A percentile compares a stretch with the other conserved stretches of the same genome.
phyloP scores from a whole-genome alignment of 1,140 invertebrate genomes.

The Pseudobourletiella spinata region DNA sequence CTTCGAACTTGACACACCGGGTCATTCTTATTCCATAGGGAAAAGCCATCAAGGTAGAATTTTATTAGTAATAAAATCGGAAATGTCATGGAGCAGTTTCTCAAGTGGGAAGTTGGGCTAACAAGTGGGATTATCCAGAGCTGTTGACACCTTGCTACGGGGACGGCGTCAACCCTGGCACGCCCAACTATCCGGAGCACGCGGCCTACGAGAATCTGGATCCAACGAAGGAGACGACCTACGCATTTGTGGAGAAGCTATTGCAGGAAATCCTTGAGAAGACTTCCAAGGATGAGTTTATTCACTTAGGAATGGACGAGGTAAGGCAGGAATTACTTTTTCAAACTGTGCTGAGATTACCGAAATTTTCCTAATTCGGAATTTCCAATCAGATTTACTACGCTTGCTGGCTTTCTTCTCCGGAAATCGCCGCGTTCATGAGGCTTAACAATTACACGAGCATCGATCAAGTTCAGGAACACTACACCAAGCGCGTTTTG shows the following conservation, averaged over 20 bases:
- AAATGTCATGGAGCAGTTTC: neutral
- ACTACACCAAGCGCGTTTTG: slow-evolving; percentile 23
- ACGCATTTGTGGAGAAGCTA: slow-evolving; percentile 42
- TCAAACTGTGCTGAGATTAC: slow-evolving; percentile 22
- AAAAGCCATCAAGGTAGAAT: slow-evolving; percentile 20
- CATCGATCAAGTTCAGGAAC: slow-evolving; percentile 16
- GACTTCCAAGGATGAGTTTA: slow-evolving; percentile 45
- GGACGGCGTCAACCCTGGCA: slow-evolving; percentile 41
- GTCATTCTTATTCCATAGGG: slow-evolving; percentile 38
- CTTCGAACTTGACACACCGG: slow-evolving; percentile 85
- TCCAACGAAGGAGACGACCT: slow-evolving; percentile 44
- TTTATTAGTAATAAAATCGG: neutral
- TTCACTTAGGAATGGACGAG: slow-evolving; percentile 57
- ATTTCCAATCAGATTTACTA: too few species aligned
- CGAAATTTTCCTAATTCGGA: too few species aligned
- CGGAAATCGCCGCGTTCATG: slow-evolving; percentile 24
- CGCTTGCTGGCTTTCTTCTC: slow-evolving; percentile 46
- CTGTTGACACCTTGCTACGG: slow-evolving; percentile 66
- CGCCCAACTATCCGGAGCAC: slow-evolving; percentile 35
- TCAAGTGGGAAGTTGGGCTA: neutral
- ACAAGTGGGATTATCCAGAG: slow-evolving; percentile 36
- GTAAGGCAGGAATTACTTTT: too few species aligned
- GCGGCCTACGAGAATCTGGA: slow-evolving; percentile 50
- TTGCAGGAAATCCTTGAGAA: slow-evolving; percentile 43
- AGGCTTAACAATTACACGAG: slow-evolving; percentile 9